Conservation (phyloP, 2,797 vertebrate species). For the Anas capensis region DNA sequence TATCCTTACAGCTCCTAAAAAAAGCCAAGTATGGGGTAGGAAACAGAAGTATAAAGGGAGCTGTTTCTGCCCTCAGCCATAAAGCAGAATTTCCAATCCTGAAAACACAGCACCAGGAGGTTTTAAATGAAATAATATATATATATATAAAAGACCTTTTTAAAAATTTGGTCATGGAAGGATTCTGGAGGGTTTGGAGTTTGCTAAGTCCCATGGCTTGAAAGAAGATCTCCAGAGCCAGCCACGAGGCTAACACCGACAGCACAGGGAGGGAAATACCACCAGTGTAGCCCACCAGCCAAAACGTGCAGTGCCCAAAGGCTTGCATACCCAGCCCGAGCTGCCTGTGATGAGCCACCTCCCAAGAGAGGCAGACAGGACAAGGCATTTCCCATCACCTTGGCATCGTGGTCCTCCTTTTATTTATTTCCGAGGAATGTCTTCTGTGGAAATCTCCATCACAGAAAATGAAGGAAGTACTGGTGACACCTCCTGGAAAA, state of each 20-base stretch:
- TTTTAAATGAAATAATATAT: background rate
- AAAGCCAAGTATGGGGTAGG: background rate
- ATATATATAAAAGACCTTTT: too few relatives aligned
- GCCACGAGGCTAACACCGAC: background rate
- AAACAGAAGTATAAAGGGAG: constrained; percentile 10
- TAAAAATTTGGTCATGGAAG: background rate
- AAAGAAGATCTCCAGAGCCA: background rate
- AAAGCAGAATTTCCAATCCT: background rate
- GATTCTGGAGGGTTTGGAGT: background rate
- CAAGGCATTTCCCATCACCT: background rate
- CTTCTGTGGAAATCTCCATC: background rate
- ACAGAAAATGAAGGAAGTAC: constrained; percentile 10
- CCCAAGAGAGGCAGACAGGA: accelerated
- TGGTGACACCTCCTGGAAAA: constrained; percentile 61
- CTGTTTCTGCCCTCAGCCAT: background rate
- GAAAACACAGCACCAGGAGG: background rate
- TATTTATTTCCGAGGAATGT: background rate
- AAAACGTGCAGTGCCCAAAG: background rate
- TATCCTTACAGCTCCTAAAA: background rate
- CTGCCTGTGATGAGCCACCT: background rate
- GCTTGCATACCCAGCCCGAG: background rate
- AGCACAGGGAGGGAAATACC: background rate
- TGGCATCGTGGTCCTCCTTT: background rate
- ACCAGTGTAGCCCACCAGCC: background rate
- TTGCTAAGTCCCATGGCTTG: background rate